Percentiles rank a stretch among this genome's conserved stretches.
Conservation (phyloP, 1,140 invertebrate genomes). For the Carposina sasakii region DNA sequence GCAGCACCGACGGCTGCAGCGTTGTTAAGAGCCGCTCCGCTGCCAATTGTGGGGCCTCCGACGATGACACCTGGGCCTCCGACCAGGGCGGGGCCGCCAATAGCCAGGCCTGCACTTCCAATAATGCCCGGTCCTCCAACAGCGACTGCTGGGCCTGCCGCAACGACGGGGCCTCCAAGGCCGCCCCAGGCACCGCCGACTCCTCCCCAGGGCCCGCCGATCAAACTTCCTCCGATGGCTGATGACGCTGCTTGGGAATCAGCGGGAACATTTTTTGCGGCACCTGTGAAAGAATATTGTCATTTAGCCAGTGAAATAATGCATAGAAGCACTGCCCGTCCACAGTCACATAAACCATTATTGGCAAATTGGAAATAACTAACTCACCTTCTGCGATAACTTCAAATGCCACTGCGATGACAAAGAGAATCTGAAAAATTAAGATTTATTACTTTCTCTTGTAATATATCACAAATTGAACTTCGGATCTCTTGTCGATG, state of each 20-base stretch:
- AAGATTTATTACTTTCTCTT: slow-evolving; percentile 3
- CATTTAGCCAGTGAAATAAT: not conserved
- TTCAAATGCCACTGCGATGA: slow-evolving; percentile 58
- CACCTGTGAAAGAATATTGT: slow-evolving; percentile 23
- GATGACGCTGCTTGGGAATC: slow-evolving; percentile 40
- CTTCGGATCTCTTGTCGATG: too few relatives aligned
- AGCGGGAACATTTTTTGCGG: slow-evolving; percentile 26
- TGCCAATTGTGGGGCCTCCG: slow-evolving; percentile 20
- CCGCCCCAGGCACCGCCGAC: slow-evolving; percentile 23
- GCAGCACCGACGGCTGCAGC: slow-evolving; percentile 54
- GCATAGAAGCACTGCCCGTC: too few relatives aligned
- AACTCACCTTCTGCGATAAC: slow-evolving; percentile 52
- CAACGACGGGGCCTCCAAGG: slow-evolving; percentile 9
- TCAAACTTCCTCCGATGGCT: too few relatives aligned
- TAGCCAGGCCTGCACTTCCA: slow-evolving; percentile 5
- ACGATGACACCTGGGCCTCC: slow-evolving; percentile 1
- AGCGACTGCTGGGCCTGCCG: slow-evolving; percentile 19
- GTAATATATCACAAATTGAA: slow-evolving; percentile 4
- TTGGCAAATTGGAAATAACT: not conserved
- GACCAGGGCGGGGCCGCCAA: slow-evolving; percentile 16
- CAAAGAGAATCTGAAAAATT: slow-evolving; percentile 57
- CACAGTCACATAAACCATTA: too few relatives aligned
- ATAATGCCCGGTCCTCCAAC: slow-evolving; percentile 1
- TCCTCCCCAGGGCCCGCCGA: slow-evolving; percentile 19
- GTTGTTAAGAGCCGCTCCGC: slow-evolving; percentile 44